Conservation (phyloP, 2,888 invertebrate genomes). For the Dexiosoma caninum region DNA sequence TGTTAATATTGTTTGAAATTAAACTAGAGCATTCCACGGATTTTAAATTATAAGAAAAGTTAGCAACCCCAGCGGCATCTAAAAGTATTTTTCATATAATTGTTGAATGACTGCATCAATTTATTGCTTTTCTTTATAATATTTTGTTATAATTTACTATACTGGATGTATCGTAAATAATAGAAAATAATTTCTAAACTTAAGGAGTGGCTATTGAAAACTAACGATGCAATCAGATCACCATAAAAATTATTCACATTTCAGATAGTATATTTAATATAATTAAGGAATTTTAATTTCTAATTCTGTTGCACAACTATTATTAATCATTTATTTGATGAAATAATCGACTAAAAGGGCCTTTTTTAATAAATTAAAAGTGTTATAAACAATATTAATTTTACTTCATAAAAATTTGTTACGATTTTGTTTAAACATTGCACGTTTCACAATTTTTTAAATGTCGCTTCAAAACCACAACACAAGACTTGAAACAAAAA, state of each 20-base stretch:
- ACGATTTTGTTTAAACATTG: constrained; percentile 33
- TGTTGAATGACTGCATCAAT: not conserved
- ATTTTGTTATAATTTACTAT: constrained; percentile 37
- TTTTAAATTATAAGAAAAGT: no score
- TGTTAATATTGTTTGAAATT: no score
- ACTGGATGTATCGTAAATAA: not conserved
- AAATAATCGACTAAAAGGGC: not conserved
- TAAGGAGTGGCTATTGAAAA: constrained; percentile 36
- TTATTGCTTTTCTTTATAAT: not conserved
- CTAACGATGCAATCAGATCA: constrained; percentile 40
- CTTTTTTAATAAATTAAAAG: not conserved
- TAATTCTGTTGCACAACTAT: not conserved
- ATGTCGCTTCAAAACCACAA: constrained; percentile 38
- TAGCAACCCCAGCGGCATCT: not conserved
- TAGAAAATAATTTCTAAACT: constrained; percentile 16
- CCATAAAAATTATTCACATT: constrained; percentile 20
- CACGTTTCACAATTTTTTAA: constrained; percentile 43
- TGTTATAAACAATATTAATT: constrained; percentile 7
- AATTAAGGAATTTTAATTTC: constrained; percentile 40
- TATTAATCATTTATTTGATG: not conserved
- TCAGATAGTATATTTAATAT: not conserved
- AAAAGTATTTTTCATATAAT: not conserved
- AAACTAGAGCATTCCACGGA: no score
- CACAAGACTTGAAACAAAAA: constrained; percentile 7
- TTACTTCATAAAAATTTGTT: not conserved